Conservation (phyloP, 2,888 invertebrate genomes). For the Hanleya hanleyi region DNA sequence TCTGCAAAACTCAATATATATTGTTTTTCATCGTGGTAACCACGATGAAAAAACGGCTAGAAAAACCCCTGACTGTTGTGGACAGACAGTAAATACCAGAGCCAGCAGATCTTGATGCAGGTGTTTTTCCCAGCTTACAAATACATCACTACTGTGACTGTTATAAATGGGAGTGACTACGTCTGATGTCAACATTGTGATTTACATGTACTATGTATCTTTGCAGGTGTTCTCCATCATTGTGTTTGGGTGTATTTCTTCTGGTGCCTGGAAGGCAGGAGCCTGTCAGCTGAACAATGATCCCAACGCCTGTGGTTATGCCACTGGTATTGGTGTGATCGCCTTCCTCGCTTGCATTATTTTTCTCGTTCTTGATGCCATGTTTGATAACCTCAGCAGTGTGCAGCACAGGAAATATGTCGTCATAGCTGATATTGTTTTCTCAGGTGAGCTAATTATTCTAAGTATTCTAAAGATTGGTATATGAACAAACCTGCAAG, state of each 20-base stretch:
- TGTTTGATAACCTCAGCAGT: constrained; percentile 98
- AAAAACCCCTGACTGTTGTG: too few species aligned
- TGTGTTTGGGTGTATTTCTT: constrained; percentile 96
- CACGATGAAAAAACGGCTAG: too few species aligned
- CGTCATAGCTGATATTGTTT: constrained; percentile 92
- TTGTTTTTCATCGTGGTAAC: too few species aligned
- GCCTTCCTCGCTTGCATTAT: constrained; percentile 88
- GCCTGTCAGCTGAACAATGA: constrained; percentile 90
- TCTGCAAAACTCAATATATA: too few species aligned
- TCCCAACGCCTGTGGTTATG: constrained; percentile 94
- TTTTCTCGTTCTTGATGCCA: constrained; percentile 88
- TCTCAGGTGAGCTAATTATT: constrained; percentile 88
- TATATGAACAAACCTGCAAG: too few species aligned
- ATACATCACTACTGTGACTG: too few species aligned
- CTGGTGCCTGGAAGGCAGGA: constrained; percentile 84
- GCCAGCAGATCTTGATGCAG: too few species aligned
- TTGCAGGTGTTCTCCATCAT: constrained; percentile 95
- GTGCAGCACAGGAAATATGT: constrained; percentile 97
- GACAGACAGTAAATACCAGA: too few species aligned
- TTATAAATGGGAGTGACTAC: too few species aligned
- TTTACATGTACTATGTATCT: constrained; percentile 40
- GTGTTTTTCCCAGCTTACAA: too few species aligned
- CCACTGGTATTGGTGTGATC: constrained; percentile 86
- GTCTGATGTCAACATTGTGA: too few species aligned
- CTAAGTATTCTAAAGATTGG: too few species aligned